phyloP scores from a whole-genome alignment of 2,113 vertebrate genomes.

The Sisor rabdophorus region DNA sequence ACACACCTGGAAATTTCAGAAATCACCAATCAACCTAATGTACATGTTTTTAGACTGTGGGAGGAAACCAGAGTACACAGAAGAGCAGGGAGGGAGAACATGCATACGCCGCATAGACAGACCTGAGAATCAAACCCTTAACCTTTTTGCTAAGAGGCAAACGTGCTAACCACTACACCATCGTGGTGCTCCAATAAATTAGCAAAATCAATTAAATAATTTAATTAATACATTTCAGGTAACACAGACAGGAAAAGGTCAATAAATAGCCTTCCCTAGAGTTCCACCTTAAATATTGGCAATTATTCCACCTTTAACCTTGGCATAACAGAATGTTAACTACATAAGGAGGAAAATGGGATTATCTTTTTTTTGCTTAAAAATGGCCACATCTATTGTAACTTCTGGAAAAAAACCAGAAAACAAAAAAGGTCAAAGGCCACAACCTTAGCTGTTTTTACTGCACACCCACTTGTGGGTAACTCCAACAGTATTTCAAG shows the following conservation, averaged over 20 bases:
- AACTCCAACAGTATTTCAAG: conserved; percentile 48
- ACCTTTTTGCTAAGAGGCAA: no score
- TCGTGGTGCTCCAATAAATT: no score
- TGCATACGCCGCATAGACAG: no score
- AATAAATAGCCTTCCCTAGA: background rate
- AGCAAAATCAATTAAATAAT: no score
- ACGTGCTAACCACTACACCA: no score
- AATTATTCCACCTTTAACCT: no score
- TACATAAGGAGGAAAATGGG: background rate
- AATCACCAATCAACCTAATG: no score
- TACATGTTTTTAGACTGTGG: no score
- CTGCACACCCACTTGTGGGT: conserved; percentile 42
- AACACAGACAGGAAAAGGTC: background rate
- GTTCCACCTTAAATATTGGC: background rate
- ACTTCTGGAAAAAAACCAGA: background rate
- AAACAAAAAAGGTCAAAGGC: conserved; percentile 11
- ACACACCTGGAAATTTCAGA: no score
- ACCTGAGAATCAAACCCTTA: no score
- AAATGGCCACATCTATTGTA: background rate
- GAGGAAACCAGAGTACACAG: no score
- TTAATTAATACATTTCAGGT: background rate
- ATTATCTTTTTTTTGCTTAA: background rate
- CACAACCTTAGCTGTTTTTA: conserved; percentile 57
- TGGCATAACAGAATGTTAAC: background rate
- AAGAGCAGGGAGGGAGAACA: no score